Base-by-base conservation (phyloP, 1,140 invertebrate genomes). In the Thereuonema tuberculata region DNA sequence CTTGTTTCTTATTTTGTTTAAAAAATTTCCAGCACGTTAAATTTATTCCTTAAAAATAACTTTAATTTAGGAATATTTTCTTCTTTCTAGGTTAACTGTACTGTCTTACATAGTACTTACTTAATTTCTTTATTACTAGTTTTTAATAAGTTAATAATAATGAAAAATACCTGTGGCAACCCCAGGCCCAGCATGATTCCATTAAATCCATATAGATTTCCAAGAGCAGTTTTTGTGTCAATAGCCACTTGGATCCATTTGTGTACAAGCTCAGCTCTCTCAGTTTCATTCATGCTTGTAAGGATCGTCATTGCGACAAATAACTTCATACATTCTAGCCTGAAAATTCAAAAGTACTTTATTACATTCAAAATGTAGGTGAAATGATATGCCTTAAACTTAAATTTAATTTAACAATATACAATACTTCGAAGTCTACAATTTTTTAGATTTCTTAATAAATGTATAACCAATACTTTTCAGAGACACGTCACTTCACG, bases 201-300 rank as follows among this genome's bases (percentile, higher is more conserved):
- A 67, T 85, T 85, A 72, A 95, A 97, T 1, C 88, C 87, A 69
- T 87, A 94, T 0, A 95, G 77, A 75, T 97, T 95, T 31, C 93
- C 93, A 2, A 93, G 73, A 0, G 87, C 87, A 0, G 86, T 87
- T 75, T 93, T 93, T 0, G 87, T 85, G 67, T 95, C 91, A 2
- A 89, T 82, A 0, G 93, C 92, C 24, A 94, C 79, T 70, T 90
- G 83, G 66, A 96, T 93, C 93, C 92, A 97, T 69, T 93, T 91
- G 69, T 89, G 86, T 3, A 96, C 77, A 2, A 86, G 83, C 59
- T 86, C 81, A 0, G 90, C 87, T 50, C 91, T 77, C 54, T 77
- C 74, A 69, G 87, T 86, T 53, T 89, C 84, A 1, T 82, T 84
- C 26, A 81, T 77, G 65, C 86, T 88, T 0, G 86, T 91, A 26